Evolutionary conservation across 2,797 vertebrate species (phyloP), one percentile per base, ranked within the genome.

Genomic region (Clarias pachynema): DNA sequence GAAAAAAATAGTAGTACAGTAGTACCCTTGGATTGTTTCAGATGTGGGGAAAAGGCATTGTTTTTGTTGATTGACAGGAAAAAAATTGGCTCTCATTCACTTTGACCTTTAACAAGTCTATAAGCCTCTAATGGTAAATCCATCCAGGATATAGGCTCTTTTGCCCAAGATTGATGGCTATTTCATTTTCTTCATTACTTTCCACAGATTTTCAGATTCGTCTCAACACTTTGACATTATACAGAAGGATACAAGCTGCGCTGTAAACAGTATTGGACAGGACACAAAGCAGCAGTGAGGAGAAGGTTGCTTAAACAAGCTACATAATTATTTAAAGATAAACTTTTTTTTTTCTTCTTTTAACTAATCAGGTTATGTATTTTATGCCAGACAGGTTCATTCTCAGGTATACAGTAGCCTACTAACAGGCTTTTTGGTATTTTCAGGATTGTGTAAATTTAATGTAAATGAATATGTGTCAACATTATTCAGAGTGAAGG

Each of bases 71-170:
- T 14, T 85, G 81, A 66, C 82, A 79, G 72, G 66, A 24, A 85
- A 87, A 89, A 86, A 82, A 87, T 79, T 81, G 73, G 24, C 78
- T 86, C 86, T 86, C 34, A 85, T 88, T 90, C 59, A 6, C 68
- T 85, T 63, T 89, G 86, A 89, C 88, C 87, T 90, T 90, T 90
- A 90, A 87, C 78, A 74, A 86, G 73, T 69, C 86, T 44, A 57
- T 68, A 87, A 86, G 63, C 59, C 82, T 69, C 12, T 84, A 81
- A 81, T 70, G 69, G 63, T 88, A 86, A 88, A 88, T 89, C 84
- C 77, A 88, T 87, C 66, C 62, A 78, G 80, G 79, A 70, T 79
- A 81, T 74, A 81, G 72, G 69, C 70, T 83, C 65, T 86, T 82
- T 72, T 86, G 44, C 31, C n/a, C 29, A 70, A 78, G 82, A 86